Evolutionary conservation across 1,140 invertebrate genomes (phyloP).

Genomic region (Venturia canescens): DNA sequence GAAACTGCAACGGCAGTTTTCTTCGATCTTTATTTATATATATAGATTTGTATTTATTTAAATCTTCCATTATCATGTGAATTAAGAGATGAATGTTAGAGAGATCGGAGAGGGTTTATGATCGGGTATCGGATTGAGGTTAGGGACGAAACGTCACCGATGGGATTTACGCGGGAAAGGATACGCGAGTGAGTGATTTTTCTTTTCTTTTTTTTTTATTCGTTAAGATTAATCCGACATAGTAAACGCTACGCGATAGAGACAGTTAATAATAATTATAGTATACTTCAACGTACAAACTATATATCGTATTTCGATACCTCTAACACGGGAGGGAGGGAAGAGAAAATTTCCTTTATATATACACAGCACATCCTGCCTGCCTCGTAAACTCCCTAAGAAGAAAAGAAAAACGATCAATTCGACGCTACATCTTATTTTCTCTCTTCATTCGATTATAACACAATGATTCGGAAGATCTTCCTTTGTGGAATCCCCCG

Average conservation of each 20-base stretch:
- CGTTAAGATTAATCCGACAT: constrained; percentile 52
- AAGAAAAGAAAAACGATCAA: constrained; percentile 26
- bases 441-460: neutral
- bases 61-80: constrained; percentile 18
- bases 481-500: neutral
- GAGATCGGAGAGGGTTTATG: neutral
- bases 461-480: constrained; percentile 21
- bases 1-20: constrained; percentile 57
- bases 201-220: constrained; percentile 12
- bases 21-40: constrained; percentile 44
- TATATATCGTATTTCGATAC: constrained; percentile 64
- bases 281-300: constrained; percentile 67
- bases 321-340: constrained; percentile 55
- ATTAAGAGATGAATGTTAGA: constrained; percentile 23
- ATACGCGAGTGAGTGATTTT: constrained; percentile 34
- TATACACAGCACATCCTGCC: constrained; percentile 54
- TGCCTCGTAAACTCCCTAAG: constrained; percentile 46
- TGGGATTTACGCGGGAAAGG: neutral
- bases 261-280: constrained; percentile 57
- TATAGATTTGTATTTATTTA: constrained; percentile 17
- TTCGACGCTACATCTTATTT: neutral
- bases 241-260: constrained; percentile 50
- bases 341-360: constrained; percentile 55
- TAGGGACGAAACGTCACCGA: neutral
- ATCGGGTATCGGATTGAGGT: neutral